Conservation (phyloP, 2,113 vertebrate species). For the Carollia perspicillata region DNA sequence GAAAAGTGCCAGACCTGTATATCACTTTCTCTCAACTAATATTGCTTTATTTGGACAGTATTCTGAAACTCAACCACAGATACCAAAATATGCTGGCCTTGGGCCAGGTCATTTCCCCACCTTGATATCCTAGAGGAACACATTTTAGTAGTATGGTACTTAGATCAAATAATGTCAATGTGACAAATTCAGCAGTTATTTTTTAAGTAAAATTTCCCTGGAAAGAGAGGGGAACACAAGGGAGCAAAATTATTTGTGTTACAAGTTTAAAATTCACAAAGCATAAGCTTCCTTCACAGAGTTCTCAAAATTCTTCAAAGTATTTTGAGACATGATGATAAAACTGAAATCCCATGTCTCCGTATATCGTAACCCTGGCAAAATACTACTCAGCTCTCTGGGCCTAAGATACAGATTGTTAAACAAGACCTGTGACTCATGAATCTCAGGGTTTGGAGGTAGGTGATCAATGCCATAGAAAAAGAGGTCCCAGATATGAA, state of each 20-base stretch:
- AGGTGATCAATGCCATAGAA: background rate
- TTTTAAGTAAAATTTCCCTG: background rate
- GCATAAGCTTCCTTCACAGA: background rate
- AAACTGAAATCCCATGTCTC: background rate
- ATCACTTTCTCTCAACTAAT: background rate
- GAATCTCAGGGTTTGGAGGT: background rate
- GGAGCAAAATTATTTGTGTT: background rate
- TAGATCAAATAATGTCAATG: background rate
- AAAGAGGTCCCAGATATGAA: rapidly evolving
- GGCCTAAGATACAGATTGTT: background rate
- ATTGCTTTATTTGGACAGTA: too few relatives aligned
- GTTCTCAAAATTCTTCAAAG: background rate
- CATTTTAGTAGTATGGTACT: background rate
- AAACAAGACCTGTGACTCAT: background rate
- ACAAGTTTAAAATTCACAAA: slow-evolving; percentile 3
- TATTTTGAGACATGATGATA: background rate
- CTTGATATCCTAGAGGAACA: background rate
- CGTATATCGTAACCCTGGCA: background rate
- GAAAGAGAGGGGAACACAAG: background rate
- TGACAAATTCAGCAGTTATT: background rate
- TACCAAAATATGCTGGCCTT: background rate
- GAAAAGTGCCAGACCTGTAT: background rate
- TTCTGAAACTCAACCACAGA: background rate
- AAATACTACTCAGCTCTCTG: background rate
- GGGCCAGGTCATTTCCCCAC: background rate